phyloP scores from a whole-genome alignment of 92 coral and sea anemone species.

The Epizoanthus illoricatus region DNA sequence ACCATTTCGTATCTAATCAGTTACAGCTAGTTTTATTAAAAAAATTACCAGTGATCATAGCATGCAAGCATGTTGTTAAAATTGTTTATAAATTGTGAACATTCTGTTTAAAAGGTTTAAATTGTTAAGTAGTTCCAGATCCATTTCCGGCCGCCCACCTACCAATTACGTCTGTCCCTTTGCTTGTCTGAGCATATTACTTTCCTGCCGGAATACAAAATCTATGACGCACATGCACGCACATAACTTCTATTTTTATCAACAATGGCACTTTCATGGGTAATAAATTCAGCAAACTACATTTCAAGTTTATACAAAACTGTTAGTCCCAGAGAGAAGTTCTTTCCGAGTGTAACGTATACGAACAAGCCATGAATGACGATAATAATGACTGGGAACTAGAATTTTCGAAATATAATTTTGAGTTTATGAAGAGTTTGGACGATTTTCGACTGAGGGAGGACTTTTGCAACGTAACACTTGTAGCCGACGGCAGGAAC shows the following conservation, averaged over 20 bases:
- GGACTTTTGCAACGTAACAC: slow-evolving; percentile 14
- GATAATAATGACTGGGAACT: slow-evolving; percentile 26
- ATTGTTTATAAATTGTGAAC: too few relatives aligned
- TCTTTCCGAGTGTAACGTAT: neutral
- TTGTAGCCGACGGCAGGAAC: neutral
- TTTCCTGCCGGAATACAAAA: slow-evolving; percentile 26
- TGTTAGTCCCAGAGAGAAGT: neutral
- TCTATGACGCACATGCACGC: slow-evolving; percentile 14
- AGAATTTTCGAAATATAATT: slow-evolving; percentile 36
- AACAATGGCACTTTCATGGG: neutral
- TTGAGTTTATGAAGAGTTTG: slow-evolving; percentile 34
- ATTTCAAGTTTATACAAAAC: neutral
- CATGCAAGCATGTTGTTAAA: too few relatives aligned
- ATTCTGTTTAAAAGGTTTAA: too few relatives aligned
- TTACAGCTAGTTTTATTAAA: too few relatives aligned
- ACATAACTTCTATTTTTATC: slow-evolving; percentile 17
- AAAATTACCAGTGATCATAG: too few relatives aligned
- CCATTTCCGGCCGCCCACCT: slow-evolving; percentile 16
- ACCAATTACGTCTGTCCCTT: too few relatives aligned
- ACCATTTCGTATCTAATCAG: too few relatives aligned
- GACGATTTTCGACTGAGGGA: slow-evolving; percentile 21
- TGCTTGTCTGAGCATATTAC: neutral
- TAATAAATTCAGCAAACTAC: neutral
- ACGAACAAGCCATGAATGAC: neutral
- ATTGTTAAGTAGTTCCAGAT: neutral